A percentile compares a stretch with the other conserved stretches of the same genome.
Evolutionary conservation across 2,888 invertebrate genomes (phyloP).

Genomic region (Hypomecis punctinalis): DNA sequence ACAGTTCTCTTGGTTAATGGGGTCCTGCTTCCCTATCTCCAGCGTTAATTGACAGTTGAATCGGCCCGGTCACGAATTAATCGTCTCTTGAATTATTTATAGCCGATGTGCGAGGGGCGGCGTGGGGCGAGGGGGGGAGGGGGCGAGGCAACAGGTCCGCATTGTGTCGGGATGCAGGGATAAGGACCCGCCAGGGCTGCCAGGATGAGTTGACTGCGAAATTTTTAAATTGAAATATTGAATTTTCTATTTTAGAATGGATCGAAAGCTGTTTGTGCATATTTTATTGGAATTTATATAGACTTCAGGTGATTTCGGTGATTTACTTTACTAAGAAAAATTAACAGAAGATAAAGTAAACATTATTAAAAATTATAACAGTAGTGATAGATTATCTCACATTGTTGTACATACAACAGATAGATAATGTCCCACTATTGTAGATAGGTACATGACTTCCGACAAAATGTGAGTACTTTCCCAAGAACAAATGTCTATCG

Average conservation of each 20-base stretch:
- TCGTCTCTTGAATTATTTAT: constrained; percentile 81
- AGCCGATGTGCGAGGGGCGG: constrained; percentile 64
- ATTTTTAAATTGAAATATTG: neutral
- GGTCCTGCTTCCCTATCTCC: constrained; percentile 41
- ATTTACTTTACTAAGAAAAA: too few relatives aligned
- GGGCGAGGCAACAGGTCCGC: constrained; percentile 73
- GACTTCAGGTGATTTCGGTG: too few relatives aligned
- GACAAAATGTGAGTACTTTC: too few relatives aligned
- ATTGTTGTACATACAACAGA: too few relatives aligned
- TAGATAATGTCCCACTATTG: too few relatives aligned
- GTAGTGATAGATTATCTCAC: too few relatives aligned
- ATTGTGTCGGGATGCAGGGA: constrained; percentile 78
- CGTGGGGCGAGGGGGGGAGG: constrained; percentile 37
- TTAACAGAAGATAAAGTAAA: too few relatives aligned
- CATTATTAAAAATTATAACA: too few relatives aligned
- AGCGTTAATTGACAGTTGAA: constrained; percentile 81
- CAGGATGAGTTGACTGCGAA: constrained; percentile 13
- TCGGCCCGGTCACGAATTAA: constrained; percentile 80
- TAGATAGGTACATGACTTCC: too few relatives aligned
- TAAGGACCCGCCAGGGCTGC: constrained; percentile 62
- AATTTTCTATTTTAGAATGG: neutral
- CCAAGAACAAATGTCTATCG: too few relatives aligned
- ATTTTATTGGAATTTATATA: too few relatives aligned
- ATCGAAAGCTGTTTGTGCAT: too few relatives aligned
- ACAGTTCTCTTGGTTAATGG: constrained; percentile 27